Evolutionary conservation across 92 coral and sea anemone genomes (phyloP).

Genomic region (Phenganax subtilis): DNA sequence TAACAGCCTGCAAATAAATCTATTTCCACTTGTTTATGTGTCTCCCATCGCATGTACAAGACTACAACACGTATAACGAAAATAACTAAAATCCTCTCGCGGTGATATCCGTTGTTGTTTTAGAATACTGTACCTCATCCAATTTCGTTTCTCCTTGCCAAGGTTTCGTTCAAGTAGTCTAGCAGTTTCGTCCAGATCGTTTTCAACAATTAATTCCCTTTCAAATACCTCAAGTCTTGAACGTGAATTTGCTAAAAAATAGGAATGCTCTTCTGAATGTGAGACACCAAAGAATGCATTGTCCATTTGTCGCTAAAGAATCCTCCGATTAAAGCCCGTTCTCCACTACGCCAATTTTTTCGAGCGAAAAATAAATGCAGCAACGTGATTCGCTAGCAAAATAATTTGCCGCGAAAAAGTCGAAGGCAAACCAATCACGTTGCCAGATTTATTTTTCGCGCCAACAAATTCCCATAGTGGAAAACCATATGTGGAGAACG

Average conservation of each 20-base stretch:
- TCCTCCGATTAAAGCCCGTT: no score
- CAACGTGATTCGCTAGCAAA: no score
- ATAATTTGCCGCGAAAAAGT: no score
- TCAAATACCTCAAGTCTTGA: constrained; percentile 1
- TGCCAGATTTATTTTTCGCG: no score
- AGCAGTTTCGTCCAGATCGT: constrained; percentile 19
- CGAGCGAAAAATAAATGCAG: no score
- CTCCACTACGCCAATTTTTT: no score
- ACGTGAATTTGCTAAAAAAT: not conserved
- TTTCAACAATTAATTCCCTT: not conserved
- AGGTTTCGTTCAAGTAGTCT: constrained; percentile 15
- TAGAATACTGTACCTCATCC: constrained; percentile 2
- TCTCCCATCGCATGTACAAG: not conserved
- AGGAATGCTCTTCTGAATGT: not conserved
- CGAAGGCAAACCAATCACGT: no score
- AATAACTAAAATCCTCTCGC: not conserved
- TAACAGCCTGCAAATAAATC: not conserved
- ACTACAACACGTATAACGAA: not conserved
- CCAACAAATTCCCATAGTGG: no score
- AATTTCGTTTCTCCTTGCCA: constrained; percentile 26
- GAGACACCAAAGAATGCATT: not conserved
- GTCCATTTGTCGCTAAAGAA: no score
- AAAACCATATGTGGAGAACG: no score
- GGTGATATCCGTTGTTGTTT: not conserved
- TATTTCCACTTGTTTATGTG: no score